Conservation (phyloP, 2,888 invertebrate genomes). For the Hirtodrosophila cameraria region DNA sequence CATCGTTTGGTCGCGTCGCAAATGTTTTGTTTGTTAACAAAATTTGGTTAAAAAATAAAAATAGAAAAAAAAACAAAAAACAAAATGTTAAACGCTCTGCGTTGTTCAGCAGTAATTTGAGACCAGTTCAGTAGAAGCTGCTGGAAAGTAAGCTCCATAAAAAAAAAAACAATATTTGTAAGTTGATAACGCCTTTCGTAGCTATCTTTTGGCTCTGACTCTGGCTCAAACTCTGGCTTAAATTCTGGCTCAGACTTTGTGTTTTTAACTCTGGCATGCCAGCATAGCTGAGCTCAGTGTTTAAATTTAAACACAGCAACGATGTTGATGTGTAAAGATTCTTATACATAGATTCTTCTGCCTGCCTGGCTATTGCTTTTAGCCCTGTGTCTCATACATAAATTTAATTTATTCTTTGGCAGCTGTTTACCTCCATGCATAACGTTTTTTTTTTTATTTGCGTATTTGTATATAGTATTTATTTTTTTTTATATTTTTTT, state of each 20-base stretch:
- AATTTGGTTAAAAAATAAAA: conserved; percentile 38
- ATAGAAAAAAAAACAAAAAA: conserved; percentile 5
- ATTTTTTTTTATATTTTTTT: conserved; percentile 42
- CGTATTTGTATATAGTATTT: conserved; percentile 57
- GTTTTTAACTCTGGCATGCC: conserved; percentile 53
- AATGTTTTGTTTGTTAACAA: conserved; percentile 65
- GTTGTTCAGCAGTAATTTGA: conserved; percentile 36
- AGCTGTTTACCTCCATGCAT: conserved; percentile 66
- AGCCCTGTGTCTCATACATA: conserved; percentile 36
- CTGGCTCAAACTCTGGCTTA: conserved; percentile 7
- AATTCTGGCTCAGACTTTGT: too few species aligned
- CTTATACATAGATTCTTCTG: conserved; percentile 38
- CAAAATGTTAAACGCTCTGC: conserved; percentile 17
- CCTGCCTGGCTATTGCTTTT: conserved; percentile 14
- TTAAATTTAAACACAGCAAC: conserved; percentile 67
- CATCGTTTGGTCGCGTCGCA: conserved; percentile 60
- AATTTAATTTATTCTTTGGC: conserved; percentile 76
- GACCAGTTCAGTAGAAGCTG: conserved; percentile 33
- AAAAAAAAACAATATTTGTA: conserved; percentile 34
- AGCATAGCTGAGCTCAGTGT: conserved; percentile 68
- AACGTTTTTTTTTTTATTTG: conserved; percentile 50
- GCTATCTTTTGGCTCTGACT: conserved; percentile 1
- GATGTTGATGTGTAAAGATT: conserved; percentile 43
- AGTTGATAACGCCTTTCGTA: conserved; percentile 57
- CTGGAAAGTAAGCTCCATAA: conserved; percentile 32